These are phyloP conservation scores for Caenorhabditis doughertyi DNA, from an alignment of 2,888 invertebrate genomes.

Conservation along the genomic window DNA sequence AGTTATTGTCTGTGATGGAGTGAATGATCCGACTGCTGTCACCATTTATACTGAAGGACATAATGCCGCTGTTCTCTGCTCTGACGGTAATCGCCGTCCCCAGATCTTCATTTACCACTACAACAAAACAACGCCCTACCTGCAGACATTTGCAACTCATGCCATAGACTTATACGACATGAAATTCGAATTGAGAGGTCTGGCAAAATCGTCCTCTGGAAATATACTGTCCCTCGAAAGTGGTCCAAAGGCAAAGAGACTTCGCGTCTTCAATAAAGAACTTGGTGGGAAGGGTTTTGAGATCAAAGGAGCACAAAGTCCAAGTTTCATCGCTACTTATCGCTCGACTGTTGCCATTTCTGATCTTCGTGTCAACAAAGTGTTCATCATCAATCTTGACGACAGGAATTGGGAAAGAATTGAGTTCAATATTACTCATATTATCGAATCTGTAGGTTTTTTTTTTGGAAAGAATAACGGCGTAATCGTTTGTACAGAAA, in stretches of 20 bases:
- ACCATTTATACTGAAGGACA: constrained; percentile 28
- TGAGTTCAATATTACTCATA: neutral
- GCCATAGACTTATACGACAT: too few relatives aligned
- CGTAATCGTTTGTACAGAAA: too few relatives aligned
- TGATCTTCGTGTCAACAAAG: constrained; percentile 40
- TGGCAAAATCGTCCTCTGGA: constrained; percentile 17
- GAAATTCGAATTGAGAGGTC: constrained; percentile 21
- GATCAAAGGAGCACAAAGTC: neutral
- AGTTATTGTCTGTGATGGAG: neutral
- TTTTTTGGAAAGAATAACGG: neutral
- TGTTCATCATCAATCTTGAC: constrained; percentile 35
- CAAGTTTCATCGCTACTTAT: constrained; percentile 43
- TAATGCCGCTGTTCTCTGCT: constrained; percentile 18
- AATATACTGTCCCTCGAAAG: constrained; percentile 24
- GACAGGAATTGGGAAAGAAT: constrained; percentile 30
- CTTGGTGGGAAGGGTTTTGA: constrained; percentile 9
- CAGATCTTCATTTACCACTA: constrained; percentile 30
- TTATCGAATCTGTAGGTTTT: neutral
- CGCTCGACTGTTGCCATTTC: constrained; percentile 38
- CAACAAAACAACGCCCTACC: neutral
- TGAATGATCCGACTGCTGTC: constrained; percentile 24
- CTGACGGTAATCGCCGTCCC: neutral
- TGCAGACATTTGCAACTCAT: constrained; percentile 2
- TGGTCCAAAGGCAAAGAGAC: neutral
- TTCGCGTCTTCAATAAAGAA: constrained; percentile 33